Evolutionary conservation across 2,797 vertebrate species (phyloP).

Genomic region (Apogon hyalosoma): DNA sequence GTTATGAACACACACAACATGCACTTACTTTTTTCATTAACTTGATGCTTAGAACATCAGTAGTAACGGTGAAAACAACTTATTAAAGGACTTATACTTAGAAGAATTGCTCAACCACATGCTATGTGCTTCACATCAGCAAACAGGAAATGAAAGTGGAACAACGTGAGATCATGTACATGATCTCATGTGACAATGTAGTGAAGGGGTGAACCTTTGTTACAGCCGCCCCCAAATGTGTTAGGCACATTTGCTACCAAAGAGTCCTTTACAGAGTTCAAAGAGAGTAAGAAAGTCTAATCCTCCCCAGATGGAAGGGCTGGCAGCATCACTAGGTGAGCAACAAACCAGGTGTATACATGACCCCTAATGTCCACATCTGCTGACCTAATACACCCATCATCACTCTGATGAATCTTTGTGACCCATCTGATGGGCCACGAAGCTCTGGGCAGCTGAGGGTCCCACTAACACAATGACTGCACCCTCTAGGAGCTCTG

Average conservation of each 20-base stretch:
- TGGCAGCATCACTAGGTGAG: not conserved
- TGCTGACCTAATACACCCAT: conserved; percentile 7
- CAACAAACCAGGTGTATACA: not conserved
- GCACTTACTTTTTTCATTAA: too few species aligned
- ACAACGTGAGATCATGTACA: too few species aligned
- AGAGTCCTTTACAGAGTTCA: not conserved
- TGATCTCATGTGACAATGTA: too few species aligned
- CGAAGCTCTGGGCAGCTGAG: conserved; percentile 8
- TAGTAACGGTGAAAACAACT: too few species aligned
- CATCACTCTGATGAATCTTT: not conserved
- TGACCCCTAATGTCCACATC: conserved; percentile 3
- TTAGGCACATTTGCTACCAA: not conserved
- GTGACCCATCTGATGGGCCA: not conserved
- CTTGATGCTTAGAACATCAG: too few species aligned
- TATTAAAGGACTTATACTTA: too few species aligned
- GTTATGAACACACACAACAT: too few species aligned
- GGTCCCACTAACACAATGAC: conserved; percentile 8
- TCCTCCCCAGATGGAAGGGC: conserved; percentile 5
- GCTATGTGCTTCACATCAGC: too few species aligned
- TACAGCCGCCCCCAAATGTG: not conserved
- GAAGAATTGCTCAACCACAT: too few species aligned
- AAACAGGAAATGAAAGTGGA: too few species aligned
- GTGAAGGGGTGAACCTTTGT: not conserved
- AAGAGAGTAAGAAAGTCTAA: not conserved
- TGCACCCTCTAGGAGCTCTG: not conserved